Evolutionary conservation across 2,113 vertebrate genomes (phyloP).

Genomic region (Trochalopteron elliotii): DNA sequence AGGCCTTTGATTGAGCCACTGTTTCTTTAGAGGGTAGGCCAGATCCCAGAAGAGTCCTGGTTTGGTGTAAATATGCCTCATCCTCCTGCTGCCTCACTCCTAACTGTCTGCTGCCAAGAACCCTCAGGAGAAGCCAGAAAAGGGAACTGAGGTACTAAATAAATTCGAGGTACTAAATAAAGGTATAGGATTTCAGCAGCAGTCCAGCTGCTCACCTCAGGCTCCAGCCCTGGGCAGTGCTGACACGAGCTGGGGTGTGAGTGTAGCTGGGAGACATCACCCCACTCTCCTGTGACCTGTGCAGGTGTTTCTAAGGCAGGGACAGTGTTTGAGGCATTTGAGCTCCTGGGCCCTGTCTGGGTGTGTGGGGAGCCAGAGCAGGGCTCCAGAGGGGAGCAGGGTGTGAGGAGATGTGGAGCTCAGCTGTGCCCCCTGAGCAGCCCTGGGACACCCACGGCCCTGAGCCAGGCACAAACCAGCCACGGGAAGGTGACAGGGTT

Average conservation of each 20-base stretch:
- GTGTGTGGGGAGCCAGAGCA: background rate
- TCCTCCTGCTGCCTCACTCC: background rate
- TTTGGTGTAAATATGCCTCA: background rate
- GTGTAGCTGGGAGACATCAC: background rate
- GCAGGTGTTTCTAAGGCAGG: background rate
- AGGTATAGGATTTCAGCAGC: background rate
- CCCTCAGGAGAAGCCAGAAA: background rate
- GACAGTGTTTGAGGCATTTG: background rate
- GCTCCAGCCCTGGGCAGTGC: background rate
- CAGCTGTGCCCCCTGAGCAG: background rate
- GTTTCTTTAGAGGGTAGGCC: background rate
- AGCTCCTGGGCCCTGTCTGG: background rate
- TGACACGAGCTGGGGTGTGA: background rate
- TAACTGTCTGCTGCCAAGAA: background rate
- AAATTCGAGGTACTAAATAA: background rate
- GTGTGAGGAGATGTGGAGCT: background rate
- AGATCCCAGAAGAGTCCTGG: background rate
- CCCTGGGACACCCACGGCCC: background rate
- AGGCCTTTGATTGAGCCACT: background rate
- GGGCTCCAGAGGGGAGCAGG: background rate
- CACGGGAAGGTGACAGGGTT: background rate
- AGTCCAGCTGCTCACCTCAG: background rate
- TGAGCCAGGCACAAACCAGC: background rate
- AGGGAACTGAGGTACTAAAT: background rate
- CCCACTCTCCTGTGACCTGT: background rate